Percentiles rank a stretch among this genome's conserved stretches.
Evolutionary conservation across 2,113 vertebrate species (phyloP).

Genomic region (Gymnogyps californianus): DNA sequence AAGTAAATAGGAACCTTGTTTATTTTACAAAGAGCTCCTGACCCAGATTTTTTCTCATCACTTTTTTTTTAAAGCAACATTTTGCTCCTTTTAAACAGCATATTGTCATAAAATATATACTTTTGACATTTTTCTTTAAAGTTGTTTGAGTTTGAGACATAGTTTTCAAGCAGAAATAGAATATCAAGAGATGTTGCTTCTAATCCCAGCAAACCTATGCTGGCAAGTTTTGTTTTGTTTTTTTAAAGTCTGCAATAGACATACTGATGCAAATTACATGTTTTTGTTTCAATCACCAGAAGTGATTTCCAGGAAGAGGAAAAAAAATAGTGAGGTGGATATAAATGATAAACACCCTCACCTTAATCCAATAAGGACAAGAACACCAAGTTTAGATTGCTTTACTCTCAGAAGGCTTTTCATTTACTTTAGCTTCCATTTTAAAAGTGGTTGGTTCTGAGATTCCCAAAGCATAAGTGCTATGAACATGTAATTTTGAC

Average conservation of each 20-base stretch:
- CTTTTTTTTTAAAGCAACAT: no score
- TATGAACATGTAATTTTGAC: slow-evolving; percentile 16
- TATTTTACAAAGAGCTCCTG: no score
- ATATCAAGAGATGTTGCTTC: no score
- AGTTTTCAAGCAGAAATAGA: no score
- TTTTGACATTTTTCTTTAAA: no score
- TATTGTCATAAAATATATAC: no score
- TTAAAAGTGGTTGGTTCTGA: not conserved
- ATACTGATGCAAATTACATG: not conserved
- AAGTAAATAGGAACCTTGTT: no score
- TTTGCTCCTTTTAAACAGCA: no score
- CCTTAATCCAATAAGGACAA: slow-evolving; percentile 7
- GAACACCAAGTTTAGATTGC: not conserved
- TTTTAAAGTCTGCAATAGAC: not conserved
- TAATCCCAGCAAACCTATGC: no score
- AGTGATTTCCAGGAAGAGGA: not conserved
- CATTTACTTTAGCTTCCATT: not conserved
- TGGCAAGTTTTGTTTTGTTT: not conserved
- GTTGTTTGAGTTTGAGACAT: no score
- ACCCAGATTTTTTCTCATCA: no score
- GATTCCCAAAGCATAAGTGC: not conserved
- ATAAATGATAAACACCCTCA: slow-evolving; percentile 8
- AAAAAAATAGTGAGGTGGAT: not conserved
- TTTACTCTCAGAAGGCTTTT: not conserved
- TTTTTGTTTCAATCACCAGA: not conserved